These are phyloP conservation scores for Oryzias celebensis DNA, from an alignment of 2,113 vertebrate species.

Conservation along the genomic window DNA sequence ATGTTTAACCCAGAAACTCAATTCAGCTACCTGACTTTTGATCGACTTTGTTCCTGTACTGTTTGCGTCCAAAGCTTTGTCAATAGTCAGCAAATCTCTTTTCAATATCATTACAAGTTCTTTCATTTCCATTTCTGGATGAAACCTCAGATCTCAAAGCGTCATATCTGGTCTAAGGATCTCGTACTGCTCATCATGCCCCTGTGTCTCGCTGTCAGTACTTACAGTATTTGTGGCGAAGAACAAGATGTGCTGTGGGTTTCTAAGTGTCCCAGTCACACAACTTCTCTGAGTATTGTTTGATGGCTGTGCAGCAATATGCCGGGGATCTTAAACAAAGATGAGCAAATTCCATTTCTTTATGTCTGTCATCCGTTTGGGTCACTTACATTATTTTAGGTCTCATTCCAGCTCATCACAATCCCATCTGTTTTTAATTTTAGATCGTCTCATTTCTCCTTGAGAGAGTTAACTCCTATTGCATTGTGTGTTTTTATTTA, in stretches of 20 bases:
- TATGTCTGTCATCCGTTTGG: slow-evolving; percentile 41
- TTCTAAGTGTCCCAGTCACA: slow-evolving; percentile 27
- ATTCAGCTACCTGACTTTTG: neutral
- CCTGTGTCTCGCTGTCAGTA: slow-evolving; percentile 23
- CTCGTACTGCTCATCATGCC: slow-evolving; percentile 29
- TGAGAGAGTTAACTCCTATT: slow-evolving; percentile 26
- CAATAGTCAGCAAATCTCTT: slow-evolving; percentile 24
- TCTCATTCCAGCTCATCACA: slow-evolving; percentile 34
- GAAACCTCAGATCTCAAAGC: slow-evolving; percentile 18
- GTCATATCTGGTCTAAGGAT: slow-evolving; percentile 35
- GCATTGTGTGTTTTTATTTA: slow-evolving; percentile 21
- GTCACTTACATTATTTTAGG: slow-evolving; percentile 34
- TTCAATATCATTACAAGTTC: slow-evolving; percentile 7
- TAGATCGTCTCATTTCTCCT: slow-evolving; percentile 33
- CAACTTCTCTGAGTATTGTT: slow-evolving; percentile 11
- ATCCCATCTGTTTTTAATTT: slow-evolving; percentile 39
- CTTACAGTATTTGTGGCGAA: slow-evolving; percentile 28
- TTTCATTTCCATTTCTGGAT: slow-evolving; percentile 35
- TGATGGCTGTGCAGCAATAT: slow-evolving; percentile 29
- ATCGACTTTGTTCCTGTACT: neutral
- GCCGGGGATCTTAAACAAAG: slow-evolving; percentile 14
- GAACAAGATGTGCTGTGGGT: slow-evolving; percentile 32
- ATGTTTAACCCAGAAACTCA: too few relatives aligned
- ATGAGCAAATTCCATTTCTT: slow-evolving; percentile 14
- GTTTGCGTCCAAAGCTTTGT: slow-evolving; percentile 24